Base-by-base conservation (phyloP, 1,140 invertebrate genomes). In the Sycophila sp. region DNA sequence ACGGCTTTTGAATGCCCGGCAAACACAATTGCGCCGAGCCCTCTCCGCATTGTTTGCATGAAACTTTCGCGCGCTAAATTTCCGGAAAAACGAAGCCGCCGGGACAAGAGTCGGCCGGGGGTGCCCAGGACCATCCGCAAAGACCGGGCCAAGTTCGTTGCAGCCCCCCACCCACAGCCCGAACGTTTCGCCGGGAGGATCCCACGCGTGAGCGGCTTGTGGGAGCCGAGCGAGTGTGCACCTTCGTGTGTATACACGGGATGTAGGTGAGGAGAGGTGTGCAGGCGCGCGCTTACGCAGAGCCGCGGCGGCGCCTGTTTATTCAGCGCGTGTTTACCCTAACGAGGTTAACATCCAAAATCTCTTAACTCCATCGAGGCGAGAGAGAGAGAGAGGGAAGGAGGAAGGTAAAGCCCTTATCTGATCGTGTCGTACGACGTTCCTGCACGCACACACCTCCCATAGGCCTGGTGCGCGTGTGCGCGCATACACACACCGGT, bases 291-390 rank as follows among this genome's bases (percentile, higher is more conserved):
- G 62, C 26, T 22, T 51, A 51, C 19, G 55, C 51, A 38, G n/a
- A n/a, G n/a, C n/a, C n/a, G 7, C 36, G 17, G 38, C 22, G 63
- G 24, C 55, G 53, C 38, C 64, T 58, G 64, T 68, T 60, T 47
- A 60, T 68, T 51, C 40, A 60, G 40, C 40, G n/a, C n/a, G 24
- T 69, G 67, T 62, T 62, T 53, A 62, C 58, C 28, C 58, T 62
- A 62, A 69, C 47, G 56, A 62, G 67, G 34, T 55, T 55, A 62
- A 62, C 67, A 69, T 62, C 42, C 56, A 62, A 69, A 62, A 69
- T 69, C 67, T 69, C 58, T 53, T 53, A 62, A 62, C 66, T 47
- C 55, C 53, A 59, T 68, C 66, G 55, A 24, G 4, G 4, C 24
- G 8, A 3, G 28, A 40, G 38, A n/a, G 11, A 4, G 19, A 28